Base-by-base conservation (phyloP, 2,888 invertebrate species). In the Sinhomidia bicolor region DNA sequence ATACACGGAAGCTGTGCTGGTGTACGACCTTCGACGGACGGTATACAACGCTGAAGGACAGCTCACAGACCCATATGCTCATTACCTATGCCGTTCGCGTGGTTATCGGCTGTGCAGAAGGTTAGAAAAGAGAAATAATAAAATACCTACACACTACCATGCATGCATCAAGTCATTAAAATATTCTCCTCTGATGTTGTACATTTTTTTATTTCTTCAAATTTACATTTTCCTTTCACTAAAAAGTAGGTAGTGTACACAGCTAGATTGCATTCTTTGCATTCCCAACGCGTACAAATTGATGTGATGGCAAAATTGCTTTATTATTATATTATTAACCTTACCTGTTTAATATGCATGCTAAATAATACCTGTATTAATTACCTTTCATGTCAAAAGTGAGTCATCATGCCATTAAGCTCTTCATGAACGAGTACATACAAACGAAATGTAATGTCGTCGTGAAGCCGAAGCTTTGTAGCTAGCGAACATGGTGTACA, bases 11-110 rank as follows among this genome's bases (percentile, higher is more conserved):
- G 91, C 90, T 10, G 91, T 91, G 0, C 54, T 91, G 51, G 90
- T 89, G 29, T 90, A 90, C 82, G 89, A 91, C 87, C 89, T 89
- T 78, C 89, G 89, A n/a, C 88, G 88, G 29, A 89, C 80, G 26
- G 91, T 90, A 51, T 91, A 91, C 84, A 89, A 91, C 54, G 88
- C 87, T 79, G 91, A 91, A 90, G 91, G 91, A n/a, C 89, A 86
- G 9, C 80, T 91, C 10, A 81, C 71, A 60, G 91, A 91, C 86
- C 91, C 91, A 23, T 91, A 91, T 78, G 90, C 90, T 57, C 91
- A 91, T 84, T 91, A 78, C 71, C 74, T 91, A 71, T 91, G 91
- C 86, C 88, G 89, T 47, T 91, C 91, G 60, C 88, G 90, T 60
- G 91, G 91, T 65, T 91, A 91, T 88, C 87, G 90, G 54, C 83